A percentile compares a stretch with the other conserved stretches of the same genome.
Conservation (phyloP, 2,113 vertebrate genomes). For the Embiotoca jacksoni region DNA sequence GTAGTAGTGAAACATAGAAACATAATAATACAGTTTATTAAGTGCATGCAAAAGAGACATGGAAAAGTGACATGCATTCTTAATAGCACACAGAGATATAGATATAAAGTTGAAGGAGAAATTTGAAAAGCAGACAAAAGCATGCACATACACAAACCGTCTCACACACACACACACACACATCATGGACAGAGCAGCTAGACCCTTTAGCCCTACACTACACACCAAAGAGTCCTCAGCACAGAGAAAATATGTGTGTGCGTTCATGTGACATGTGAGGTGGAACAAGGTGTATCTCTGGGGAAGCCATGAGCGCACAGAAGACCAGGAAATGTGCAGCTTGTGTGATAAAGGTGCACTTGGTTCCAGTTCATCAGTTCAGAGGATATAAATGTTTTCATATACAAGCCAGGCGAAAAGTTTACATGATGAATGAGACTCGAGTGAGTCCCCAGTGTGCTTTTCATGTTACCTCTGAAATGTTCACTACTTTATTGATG, state of each 20-base stretch:
- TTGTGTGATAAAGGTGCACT: conserved; percentile 63
- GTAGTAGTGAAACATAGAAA: conserved; percentile 2
- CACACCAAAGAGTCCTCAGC: conserved; percentile 55
- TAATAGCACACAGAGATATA: conserved; percentile 15
- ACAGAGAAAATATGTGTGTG: conserved; percentile 15
- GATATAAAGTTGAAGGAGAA: conserved; percentile 15
- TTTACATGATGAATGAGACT: conserved; percentile 52
- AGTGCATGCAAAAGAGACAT: conserved; percentile 32
- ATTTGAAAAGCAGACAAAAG: neutral
- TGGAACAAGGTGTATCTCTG: conserved; percentile 32
- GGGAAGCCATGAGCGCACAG: conserved; percentile 43
- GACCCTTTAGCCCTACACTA: conserved; percentile 60
- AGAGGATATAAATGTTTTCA: conserved; percentile 62
- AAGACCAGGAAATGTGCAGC: conserved; percentile 55
- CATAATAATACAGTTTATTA: conserved; percentile 40
- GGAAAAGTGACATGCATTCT: conserved; percentile 29
- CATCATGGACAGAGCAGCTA: conserved; percentile 70
- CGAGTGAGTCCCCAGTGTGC: conserved; percentile 41
- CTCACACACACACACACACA: neutral
- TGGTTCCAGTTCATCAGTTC: conserved; percentile 64
- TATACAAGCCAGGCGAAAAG: conserved; percentile 36
- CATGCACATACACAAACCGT: conserved; percentile 3
- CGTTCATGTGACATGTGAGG: conserved; percentile 35
- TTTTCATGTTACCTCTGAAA: conserved; percentile 46
- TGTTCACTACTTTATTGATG: conserved; percentile 34